phyloP scores from a whole-genome alignment of 64 coral and sea anemone species.

The Montipora efflorescens region DNA sequence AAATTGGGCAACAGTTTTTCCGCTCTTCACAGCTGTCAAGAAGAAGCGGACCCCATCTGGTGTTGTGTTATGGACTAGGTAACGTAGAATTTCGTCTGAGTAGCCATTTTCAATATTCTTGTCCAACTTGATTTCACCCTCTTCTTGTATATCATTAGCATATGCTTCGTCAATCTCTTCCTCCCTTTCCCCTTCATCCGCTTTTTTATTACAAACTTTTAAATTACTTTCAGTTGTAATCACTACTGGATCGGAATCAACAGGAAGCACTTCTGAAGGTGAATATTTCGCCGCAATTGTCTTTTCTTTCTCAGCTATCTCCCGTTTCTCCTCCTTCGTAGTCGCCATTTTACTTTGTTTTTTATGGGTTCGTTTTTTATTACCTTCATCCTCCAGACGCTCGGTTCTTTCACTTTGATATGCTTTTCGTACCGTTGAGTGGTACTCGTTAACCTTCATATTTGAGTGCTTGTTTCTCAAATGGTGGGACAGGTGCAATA shows the following conservation, averaged over 20 bases:
- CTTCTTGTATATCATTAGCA: not conserved
- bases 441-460: not conserved
- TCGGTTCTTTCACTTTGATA: no score
- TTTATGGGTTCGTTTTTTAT: no score
- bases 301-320: no score
- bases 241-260: not conserved
- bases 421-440: no score
- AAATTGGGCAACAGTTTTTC: not conserved
- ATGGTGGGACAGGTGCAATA: conserved; percentile 19
- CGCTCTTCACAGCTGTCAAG: conserved; percentile 4
- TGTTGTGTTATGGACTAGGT: not conserved
- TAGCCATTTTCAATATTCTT: not conserved
- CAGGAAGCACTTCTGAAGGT: not conserved
- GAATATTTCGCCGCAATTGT: not conserved
- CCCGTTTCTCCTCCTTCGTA: no score
- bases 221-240: not conserved
- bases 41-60: conserved; percentile 19
- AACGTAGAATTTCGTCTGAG: not conserved
- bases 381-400: no score
- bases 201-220: not conserved
- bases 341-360: no score
- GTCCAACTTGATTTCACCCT: not conserved
- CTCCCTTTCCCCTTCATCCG: not conserved
- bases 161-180: not conserved
- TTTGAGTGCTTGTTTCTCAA: conserved; percentile 11